A percentile compares a stretch with the other conserved stretches of the same genome.
Evolutionary conservation across 2,888 invertebrate species (phyloP).

Genomic region (Drosophila demipolita): DNA sequence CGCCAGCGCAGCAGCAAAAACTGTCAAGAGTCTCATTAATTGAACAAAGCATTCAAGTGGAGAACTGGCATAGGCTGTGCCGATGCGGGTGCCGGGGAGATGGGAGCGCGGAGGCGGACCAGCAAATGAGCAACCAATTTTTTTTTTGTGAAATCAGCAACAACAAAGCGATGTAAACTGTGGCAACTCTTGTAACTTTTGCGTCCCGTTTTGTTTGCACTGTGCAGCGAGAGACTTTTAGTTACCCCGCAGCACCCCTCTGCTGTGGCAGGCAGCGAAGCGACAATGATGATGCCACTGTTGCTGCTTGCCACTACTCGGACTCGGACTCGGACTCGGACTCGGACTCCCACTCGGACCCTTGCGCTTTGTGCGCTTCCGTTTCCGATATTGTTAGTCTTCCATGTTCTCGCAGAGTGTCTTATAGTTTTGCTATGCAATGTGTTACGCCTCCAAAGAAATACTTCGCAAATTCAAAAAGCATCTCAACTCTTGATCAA

Average conservation of each 20-base stretch:
- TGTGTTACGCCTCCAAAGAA: not conserved
- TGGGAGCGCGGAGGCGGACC: constrained; percentile 9
- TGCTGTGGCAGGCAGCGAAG: constrained; percentile 68
- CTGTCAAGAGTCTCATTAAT: constrained; percentile 83
- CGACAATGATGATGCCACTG: constrained; percentile 67
- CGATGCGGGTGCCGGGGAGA: not conserved
- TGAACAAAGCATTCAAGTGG: constrained; percentile 80
- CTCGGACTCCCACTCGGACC: constrained; percentile 30
- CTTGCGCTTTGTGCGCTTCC: constrained; percentile 77
- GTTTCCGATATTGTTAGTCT: constrained; percentile 78
- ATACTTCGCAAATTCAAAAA: not conserved
- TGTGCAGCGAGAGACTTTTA: constrained; percentile 56
- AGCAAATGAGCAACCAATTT: constrained; percentile 75
- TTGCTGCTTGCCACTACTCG: constrained; percentile 12
- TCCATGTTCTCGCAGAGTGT: constrained; percentile 7
- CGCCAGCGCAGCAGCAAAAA: constrained; percentile 46
- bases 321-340: constrained; percentile 15
- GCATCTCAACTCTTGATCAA: not conserved
- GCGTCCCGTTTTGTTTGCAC: constrained; percentile 59
- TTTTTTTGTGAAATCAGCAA: constrained; percentile 57
- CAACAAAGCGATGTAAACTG: constrained; percentile 43
- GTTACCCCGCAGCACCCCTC: constrained; percentile 7
- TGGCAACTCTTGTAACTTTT: constrained; percentile 67
- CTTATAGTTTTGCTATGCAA: not conserved
- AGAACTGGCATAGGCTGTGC: constrained; percentile 33